These are phyloP conservation scores for Xenentodon cancila DNA, from an alignment of 2,797 vertebrate genomes.

Conservation along the genomic window DNA sequence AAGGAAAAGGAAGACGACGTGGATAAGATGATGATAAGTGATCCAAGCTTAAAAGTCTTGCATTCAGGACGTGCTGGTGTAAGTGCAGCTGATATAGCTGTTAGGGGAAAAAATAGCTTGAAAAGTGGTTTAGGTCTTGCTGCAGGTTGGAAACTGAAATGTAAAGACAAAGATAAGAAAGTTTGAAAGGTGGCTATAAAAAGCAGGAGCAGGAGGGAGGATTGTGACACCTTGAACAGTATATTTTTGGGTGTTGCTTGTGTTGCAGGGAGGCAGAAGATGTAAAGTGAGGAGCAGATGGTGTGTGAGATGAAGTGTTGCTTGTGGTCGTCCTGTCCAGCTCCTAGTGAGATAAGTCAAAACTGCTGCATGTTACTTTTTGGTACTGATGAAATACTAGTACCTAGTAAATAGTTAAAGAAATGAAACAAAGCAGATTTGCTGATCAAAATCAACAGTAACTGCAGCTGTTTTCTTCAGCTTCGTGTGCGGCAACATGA, in stretches of 20 bases:
- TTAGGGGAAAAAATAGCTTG: no score
- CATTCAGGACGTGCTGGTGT: no score
- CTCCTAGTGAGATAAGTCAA: slow-evolving; percentile 54
- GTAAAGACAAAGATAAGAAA: neutral
- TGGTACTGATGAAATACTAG: neutral
- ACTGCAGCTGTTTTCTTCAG: no score
- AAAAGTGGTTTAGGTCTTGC: no score
- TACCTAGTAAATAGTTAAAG: no score
- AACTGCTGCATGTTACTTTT: neutral
- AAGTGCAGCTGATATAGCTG: no score
- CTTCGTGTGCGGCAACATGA: no score
- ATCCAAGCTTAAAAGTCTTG: neutral
- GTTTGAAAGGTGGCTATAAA: neutral
- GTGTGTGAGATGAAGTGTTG: slow-evolving; percentile 49
- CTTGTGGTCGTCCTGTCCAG: slow-evolving; percentile 52
- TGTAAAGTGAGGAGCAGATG: slow-evolving; percentile 65
- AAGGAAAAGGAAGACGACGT: slow-evolving; percentile 1
- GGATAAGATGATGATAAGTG: neutral
- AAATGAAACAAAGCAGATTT: no score
- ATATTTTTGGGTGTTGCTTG: slow-evolving; percentile 29
- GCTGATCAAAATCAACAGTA: no score
- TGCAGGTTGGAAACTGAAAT: no score
- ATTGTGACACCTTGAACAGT: neutral
- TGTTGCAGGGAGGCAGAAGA: slow-evolving; percentile 31
- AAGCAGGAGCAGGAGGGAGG: neutral